Evolutionary conservation across 2,888 invertebrate species (phyloP), one percentile per base, ranked within the genome.

Genomic region (Crocallis elinguaria): DNA sequence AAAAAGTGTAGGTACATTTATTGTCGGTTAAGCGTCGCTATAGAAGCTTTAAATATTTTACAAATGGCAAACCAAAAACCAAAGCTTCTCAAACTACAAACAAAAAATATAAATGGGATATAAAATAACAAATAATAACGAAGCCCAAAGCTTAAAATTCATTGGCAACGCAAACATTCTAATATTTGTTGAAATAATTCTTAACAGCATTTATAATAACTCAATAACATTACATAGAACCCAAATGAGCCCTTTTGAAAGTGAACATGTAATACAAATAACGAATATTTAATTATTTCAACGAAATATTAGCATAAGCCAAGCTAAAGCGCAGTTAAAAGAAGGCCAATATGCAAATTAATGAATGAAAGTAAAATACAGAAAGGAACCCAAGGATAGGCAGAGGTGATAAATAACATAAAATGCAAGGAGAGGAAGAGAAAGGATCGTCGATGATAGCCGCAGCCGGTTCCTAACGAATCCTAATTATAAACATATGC

Each of bases 381-480:
- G 85, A 80, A 16, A 62, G 86, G 85, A 84, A 64, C 68, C 73
- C 71, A 58, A 69, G 84, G 82, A 84, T 44, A 58, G 59, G 80
- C 79, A 70, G 44, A 75, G 75, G 73, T 53, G 65, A 67, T 64
- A 27, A 69, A 65, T 64, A 69, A 73, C 77, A 77, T 71, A 73
- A 77, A 79, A 78, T 75, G 80, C 82, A 79, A 69, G 74, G 88
- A 77, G 54, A 62, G 86, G 83, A 80, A 63, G 67, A 76, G 76
- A 79, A 67, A 80, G 88, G 80, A 77, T 84, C 79, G 80, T 86
- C 84, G 88, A 89, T 88, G 88, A 88, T 86, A 89, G 89, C 89
- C 89, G 88, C 88, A 85, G 87, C 86, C 88, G 86, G 84, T 86
- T 82, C 87, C 86, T 87, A 84, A 64, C 61, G 35, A 57, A 41